A percentile compares a stretch with the other conserved stretches of the same genome.
Evolutionary conservation across 2,797 vertebrate genomes (phyloP).

Genomic region (Sebastiscus tertius): DNA sequence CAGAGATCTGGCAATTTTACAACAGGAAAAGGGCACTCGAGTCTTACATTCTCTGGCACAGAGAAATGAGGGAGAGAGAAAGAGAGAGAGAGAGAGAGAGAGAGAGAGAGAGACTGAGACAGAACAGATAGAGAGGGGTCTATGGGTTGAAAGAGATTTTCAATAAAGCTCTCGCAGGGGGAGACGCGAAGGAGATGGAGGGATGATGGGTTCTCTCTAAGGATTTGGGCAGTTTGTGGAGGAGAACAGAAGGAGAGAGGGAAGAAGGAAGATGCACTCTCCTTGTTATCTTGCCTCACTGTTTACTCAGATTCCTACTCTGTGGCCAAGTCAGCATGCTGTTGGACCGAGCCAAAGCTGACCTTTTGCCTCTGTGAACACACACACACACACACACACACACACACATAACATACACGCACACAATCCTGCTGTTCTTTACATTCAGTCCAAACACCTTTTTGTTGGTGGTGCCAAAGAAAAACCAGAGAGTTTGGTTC

Average conservation of each 20-base stretch:
- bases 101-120: background rate
- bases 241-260: conserved; percentile 12
- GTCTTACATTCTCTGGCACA: conserved; percentile 58
- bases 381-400: conserved; percentile 32
- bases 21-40: conserved; percentile 67
- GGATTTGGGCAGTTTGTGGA: background rate
- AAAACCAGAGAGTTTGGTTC: conserved; percentile 39
- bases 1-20: conserved; percentile 61
- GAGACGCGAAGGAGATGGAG: background rate
- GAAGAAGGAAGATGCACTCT: conserved; percentile 58
- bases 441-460: conserved; percentile 51
- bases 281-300: conserved; percentile 73
- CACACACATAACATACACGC: conserved; percentile 23
- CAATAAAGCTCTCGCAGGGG: conserved; percentile 1
- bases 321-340: conserved; percentile 64
- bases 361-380: conserved; percentile 60
- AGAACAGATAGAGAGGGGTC: conserved; percentile 14
- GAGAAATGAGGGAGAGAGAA: background rate
- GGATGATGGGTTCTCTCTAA: background rate
- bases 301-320: conserved; percentile 83
- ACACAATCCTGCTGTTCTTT: conserved; percentile 35
- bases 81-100: background rate
- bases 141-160: conserved; percentile 11
- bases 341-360: conserved; percentile 62
- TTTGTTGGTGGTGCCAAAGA: conserved; percentile 14